Conservation (phyloP, 1,140 invertebrate genomes). For the Drosophila ambigua region DNA sequence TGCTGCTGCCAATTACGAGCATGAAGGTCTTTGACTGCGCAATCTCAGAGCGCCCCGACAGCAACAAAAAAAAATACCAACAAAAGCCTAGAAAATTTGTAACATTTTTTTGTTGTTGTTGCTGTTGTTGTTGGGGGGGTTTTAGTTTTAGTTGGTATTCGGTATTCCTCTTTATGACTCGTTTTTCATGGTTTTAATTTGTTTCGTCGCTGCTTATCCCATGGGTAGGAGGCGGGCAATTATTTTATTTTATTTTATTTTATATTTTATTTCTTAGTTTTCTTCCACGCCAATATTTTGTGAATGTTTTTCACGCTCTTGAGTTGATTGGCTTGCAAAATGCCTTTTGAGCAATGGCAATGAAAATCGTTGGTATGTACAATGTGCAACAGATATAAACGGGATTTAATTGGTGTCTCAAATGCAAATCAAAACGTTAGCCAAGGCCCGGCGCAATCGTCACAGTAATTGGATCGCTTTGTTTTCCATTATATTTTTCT, state of each 20-base stretch:
- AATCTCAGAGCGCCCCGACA: slow-evolving; percentile 47
- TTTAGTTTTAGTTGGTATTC: slow-evolving; percentile 46
- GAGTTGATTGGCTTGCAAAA: slow-evolving; percentile 75
- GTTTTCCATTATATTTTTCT: slow-evolving; percentile 8
- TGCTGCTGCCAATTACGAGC: slow-evolving; percentile 74
- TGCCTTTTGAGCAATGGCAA: slow-evolving; percentile 53
- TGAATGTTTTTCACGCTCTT: slow-evolving; percentile 70
- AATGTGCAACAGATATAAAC: slow-evolving; percentile 19
- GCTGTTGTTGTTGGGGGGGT: slow-evolving; percentile 53
- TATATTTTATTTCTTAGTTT: slow-evolving; percentile 28
- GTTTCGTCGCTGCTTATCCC: slow-evolving; percentile 61
- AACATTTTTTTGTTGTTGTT: slow-evolving; percentile 61
- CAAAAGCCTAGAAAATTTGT: slow-evolving; percentile 69
- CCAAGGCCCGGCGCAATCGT: background rate
- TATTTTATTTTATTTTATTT: slow-evolving; percentile 54
- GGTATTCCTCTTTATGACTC: slow-evolving; percentile 63
- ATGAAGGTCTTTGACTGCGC: slow-evolving; percentile 82
- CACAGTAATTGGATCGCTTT: background rate
- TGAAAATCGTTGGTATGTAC: slow-evolving; percentile 51
- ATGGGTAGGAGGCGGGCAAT: slow-evolving; percentile 53
- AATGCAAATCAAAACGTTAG: slow-evolving; percentile 18
- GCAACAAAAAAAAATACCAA: slow-evolving; percentile 14
- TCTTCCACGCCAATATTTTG: slow-evolving; percentile 14
- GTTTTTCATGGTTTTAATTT: slow-evolving; percentile 81
- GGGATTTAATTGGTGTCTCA: slow-evolving; percentile 11